Conservation (phyloP, 2,888 invertebrate species). For the Loripinus fragilis region DNA sequence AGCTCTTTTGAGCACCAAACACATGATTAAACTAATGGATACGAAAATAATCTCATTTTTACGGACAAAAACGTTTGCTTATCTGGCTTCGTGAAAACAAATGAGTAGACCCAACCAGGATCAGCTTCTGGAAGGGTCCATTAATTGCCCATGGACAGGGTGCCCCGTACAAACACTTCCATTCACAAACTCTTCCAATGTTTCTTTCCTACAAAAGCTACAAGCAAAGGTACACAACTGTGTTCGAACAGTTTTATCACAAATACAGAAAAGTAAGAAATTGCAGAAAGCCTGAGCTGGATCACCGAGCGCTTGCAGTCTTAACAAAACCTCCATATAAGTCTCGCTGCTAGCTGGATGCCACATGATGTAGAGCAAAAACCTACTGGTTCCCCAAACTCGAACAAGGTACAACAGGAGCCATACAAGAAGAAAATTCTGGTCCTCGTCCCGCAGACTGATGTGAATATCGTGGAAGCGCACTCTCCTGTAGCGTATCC, state of each 20-base stretch:
- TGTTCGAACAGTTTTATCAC: slow-evolving; percentile 44
- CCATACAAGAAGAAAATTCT: slow-evolving; percentile 50
- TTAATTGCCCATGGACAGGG: too few species aligned
- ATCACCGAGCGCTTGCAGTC: slow-evolving; percentile 57
- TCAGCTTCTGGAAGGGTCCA: too few species aligned
- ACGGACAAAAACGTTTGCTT: too few species aligned
- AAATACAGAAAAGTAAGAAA: slow-evolving; percentile 52
- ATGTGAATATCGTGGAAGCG: slow-evolving; percentile 20
- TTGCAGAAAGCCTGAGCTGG: slow-evolving; percentile 56
- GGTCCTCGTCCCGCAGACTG: slow-evolving; percentile 48
- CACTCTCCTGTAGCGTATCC: slow-evolving; percentile 1
- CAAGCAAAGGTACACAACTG: background rate
- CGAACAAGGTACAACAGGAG: slow-evolving; percentile 45
- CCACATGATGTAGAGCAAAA: slow-evolving; percentile 8
- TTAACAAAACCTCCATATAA: slow-evolving; percentile 27
- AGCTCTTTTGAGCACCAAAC: too few species aligned
- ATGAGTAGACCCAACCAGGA: too few species aligned
- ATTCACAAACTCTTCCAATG: too few species aligned
- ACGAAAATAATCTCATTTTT: too few species aligned
- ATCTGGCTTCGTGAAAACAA: too few species aligned
- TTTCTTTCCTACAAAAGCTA: background rate
- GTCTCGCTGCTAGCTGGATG: background rate
- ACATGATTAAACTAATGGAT: too few species aligned
- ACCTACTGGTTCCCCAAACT: slow-evolving; percentile 57
- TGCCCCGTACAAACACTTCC: too few species aligned